Evolutionary conservation across 2,888 invertebrate species (phyloP), one percentile per base, ranked within the genome.

Genomic region (Epsilonema sp.): DNA sequence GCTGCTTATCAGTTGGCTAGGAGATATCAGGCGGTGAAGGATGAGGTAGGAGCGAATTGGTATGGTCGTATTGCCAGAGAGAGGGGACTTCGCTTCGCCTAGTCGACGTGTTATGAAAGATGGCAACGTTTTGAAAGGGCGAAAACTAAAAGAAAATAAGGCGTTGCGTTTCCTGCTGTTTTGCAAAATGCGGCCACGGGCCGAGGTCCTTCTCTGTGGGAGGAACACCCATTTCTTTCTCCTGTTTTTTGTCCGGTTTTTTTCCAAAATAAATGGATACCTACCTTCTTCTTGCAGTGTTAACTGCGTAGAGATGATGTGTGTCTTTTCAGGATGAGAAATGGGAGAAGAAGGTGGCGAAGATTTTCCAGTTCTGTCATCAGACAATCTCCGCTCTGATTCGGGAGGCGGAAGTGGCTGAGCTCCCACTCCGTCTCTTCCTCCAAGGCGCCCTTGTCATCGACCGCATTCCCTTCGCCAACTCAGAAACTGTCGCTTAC

Each of bases 291-390:
- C 16, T 31, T 8, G 16, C 8, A 31, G 8, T 31, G 31, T 16
- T 8, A 11, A 16, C 31, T 31, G 31, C 23, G 8, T 5, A 19
- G 19, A 19, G 13, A 19, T 24, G 4, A 4, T 20, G 16, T 13
- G 43, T 52, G 42, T 48, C 21, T 37, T 47, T 53, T 45, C 46
- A 82, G 78, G 92, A 94, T 65, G 84, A 84, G 46, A 83, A 87
- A 73, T 97, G 94, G 92, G 85, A 90, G 67, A 90, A 87, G 68
- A 94, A 97, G 65, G 87, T 92, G 60, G 82, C 84, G 66, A 94
- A 92, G 70, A 89, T 97, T 54, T 86, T 97, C 72, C 86, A 92
- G 69, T 94, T 92, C 67, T 92, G 89, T 63, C 90, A 90, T 66
- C 82, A 85, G 59, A 92, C 90, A 0, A 86, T 97, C 59, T 81